Evolutionary conservation across 2,113 vertebrate species (phyloP).

Genomic region (Gnathonemus echidnorhynchus): DNA sequence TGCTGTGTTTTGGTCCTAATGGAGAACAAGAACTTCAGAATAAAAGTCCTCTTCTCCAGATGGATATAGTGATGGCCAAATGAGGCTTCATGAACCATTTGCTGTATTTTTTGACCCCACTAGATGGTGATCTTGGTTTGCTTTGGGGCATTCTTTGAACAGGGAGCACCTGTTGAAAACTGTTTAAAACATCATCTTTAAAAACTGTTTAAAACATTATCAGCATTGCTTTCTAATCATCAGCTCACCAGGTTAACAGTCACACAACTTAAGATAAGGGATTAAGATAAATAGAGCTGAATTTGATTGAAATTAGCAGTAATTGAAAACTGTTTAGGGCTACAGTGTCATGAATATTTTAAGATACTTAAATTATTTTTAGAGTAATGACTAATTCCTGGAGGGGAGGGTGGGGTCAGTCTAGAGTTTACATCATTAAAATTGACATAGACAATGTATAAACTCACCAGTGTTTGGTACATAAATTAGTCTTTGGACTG

Average conservation of each 20-base stretch:
- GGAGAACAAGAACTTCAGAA: neutral
- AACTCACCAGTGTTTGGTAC: slow-evolving; percentile 53
- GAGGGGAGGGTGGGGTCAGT: neutral
- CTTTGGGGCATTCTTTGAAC: neutral
- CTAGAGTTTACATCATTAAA: neutral
- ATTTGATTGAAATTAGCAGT: neutral
- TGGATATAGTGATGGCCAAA: neutral
- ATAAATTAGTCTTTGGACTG: slow-evolving; percentile 57
- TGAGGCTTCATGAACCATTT: too few relatives aligned
- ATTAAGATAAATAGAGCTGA: neutral
- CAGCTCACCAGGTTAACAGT: neutral
- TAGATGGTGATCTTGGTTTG: too few relatives aligned
- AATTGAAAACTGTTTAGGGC: neutral
- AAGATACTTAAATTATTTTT: neutral
- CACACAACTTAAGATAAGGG: neutral
- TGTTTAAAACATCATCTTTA: neutral
- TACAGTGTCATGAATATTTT: neutral
- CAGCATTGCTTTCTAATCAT: neutral
- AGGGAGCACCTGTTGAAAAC: neutral
- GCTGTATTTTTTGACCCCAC: too few relatives aligned
- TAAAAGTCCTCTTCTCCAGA: neutral
- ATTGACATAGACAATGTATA: neutral
- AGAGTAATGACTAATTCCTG: neutral
- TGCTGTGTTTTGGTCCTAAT: slow-evolving; percentile 29
- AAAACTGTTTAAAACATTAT: neutral